Conservation (phyloP, 1,140 invertebrate species). For the Dolichoris vasculosae region DNA sequence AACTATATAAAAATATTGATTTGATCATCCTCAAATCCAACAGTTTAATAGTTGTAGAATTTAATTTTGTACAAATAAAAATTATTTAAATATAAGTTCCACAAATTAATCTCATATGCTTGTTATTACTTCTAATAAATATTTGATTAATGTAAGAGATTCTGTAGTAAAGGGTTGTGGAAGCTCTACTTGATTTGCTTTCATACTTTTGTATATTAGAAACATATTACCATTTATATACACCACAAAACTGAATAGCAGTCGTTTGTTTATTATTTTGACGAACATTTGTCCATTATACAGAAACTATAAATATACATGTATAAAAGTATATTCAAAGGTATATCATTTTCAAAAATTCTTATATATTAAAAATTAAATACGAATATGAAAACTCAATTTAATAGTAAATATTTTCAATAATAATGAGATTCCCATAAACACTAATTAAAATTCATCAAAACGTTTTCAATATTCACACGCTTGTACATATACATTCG, state of each 20-base stretch:
- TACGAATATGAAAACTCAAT: not conserved
- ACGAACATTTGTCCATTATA: not conserved
- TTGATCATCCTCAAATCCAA: too few species aligned
- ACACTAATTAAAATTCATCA: not conserved
- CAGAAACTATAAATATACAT: not conserved
- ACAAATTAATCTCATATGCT: too few species aligned
- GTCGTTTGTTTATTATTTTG: not conserved
- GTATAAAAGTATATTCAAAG: not conserved
- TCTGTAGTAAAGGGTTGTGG: not conserved
- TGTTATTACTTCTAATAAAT: too few species aligned
- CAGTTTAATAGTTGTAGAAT: too few species aligned
- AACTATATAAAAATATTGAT: too few species aligned
- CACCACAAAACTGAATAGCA: not conserved
- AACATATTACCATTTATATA: not conserved
- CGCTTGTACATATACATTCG: not conserved
- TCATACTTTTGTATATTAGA: not conserved
- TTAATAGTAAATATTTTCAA: too few species aligned
- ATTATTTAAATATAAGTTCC: too few species aligned
- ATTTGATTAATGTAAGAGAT: too few species aligned
- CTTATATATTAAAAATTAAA: not conserved
- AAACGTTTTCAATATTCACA: not conserved
- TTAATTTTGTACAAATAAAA: too few species aligned
- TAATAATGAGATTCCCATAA: too few species aligned
- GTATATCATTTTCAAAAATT: not conserved
- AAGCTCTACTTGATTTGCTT: not conserved